Evolutionary conservation across 1,140 invertebrate genomes (phyloP), one percentile per base, ranked within the genome.

Genomic region (Geopemphigus sp.): DNA sequence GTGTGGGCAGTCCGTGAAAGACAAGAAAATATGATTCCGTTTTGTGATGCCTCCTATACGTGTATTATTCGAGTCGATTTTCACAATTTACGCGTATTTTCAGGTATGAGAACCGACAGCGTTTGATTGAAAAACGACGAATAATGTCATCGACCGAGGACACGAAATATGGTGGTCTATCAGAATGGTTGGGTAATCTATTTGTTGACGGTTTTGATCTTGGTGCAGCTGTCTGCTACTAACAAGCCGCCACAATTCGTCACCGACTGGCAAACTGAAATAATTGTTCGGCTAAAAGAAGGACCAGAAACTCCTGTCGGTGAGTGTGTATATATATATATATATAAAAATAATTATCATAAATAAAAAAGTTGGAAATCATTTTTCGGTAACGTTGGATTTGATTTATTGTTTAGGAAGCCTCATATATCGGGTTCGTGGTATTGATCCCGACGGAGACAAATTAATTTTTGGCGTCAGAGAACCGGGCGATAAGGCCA

Each of bases 251-350:
- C 94, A 1, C 88, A 92, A 70, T 95, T 95, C 85, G 87, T 95
- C 68, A 93, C 92, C 83, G 91, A 95, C 83, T 92, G 92, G 81
- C 92, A 95, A 86, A 93, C 92, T 80, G 93, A 95, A 89, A 95
- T 96, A 83, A 92, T 96, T 80, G 88, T 95, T 82, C 89, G 93
- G 84, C 87, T 95, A 82, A 95, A 94, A 85, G 94, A 96, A 88
- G 93, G 93, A 59, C 87, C 90, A 66, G 93, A 94, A 83, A 95
- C 93, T 56, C 92, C 92, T 83, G 89, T 93, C 82, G 93, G 94
- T 94, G 86, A 90, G 91, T 86, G 22, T 1, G 57, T n/a, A 45
- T 19, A 32, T 68, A 24, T 19, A 53, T 26, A 1, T 17, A 24
- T 5, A n/a, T n/a, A n/a, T n/a, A n/a, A n/a, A n/a, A n/a, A n/a